Percentiles rank a stretch among this genome's conserved stretches.
These are phyloP conservation scores for Thinocorus orbignyianus DNA, from an alignment of 2,113 vertebrate genomes.

Conservation along the genomic window DNA sequence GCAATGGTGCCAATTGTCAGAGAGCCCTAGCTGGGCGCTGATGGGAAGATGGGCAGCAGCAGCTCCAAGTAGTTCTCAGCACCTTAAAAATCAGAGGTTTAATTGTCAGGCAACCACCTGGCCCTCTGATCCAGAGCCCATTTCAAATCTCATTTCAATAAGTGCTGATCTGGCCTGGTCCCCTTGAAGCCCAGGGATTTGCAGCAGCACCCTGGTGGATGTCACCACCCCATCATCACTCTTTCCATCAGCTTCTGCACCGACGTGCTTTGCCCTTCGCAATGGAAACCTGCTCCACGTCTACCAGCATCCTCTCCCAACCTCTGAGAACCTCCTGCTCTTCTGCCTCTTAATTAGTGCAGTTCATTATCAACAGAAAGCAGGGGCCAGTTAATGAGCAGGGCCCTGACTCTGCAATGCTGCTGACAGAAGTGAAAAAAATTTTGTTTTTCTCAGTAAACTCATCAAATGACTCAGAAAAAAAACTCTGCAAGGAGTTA, in stretches of 20 bases:
- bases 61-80: background rate
- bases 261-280: accelerated
- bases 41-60: background rate
- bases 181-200: background rate
- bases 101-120: too few relatives aligned
- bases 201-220: background rate
- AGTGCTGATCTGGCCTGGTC: accelerated
- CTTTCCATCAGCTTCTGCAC: background rate
- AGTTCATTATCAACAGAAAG: background rate
- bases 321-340: background rate
- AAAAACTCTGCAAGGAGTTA: conserved; percentile 16
- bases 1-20: background rate
- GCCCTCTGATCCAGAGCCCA: background rate
- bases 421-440: conserved; percentile 66
- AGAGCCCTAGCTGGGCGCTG: background rate
- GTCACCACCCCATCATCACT: background rate
- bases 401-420: background rate
- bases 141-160: background rate
- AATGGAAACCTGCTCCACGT: accelerated
- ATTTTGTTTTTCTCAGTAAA: conserved; percentile 74
- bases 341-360: background rate
- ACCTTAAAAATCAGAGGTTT: background rate
- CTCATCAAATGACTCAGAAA: conserved; percentile 71
- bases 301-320: background rate
- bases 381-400: background rate